Percentiles rank a stretch among this genome's conserved stretches.
These are phyloP conservation scores for Nixonia krombeini DNA, from an alignment of 1,140 invertebrate species.

Conservation along the genomic window DNA sequence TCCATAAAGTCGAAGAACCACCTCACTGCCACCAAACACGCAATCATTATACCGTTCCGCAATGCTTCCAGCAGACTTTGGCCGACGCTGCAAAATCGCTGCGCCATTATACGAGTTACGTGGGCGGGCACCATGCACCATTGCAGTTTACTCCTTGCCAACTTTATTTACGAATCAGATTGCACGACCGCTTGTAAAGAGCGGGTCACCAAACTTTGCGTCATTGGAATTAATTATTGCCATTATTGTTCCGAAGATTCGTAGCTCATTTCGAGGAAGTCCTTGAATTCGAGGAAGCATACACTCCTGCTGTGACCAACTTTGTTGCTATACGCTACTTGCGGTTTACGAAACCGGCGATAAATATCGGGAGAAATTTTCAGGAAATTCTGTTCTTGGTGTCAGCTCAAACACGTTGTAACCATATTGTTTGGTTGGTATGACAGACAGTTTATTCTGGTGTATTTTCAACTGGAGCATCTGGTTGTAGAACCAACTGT, in stretches of 20 bases:
- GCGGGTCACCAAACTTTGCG: conserved; percentile 40
- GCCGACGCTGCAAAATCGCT: conserved; percentile 60
- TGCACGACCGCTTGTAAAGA: conserved; percentile 40
- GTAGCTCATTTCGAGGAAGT: conserved; percentile 14
- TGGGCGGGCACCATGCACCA: conserved; percentile 68
- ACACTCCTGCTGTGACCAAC: not conserved
- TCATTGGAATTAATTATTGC: conserved; percentile 42
- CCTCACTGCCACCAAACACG: conserved; percentile 64
- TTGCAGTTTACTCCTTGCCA: conserved; percentile 68
- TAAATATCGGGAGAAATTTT: too few relatives aligned
- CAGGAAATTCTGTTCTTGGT: too few relatives aligned
- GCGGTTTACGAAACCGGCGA: too few relatives aligned
- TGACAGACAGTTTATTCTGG: too few relatives aligned
- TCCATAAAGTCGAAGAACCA: conserved; percentile 48
- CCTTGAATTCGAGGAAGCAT: not conserved
- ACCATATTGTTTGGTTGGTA: too few relatives aligned
- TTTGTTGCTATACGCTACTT: not conserved
- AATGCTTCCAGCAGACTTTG: conserved; percentile 48
- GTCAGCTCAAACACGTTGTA: too few relatives aligned
- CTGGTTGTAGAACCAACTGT: too few relatives aligned
- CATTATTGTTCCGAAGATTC: conserved; percentile 7
- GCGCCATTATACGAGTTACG: conserved; percentile 69
- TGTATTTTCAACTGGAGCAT: too few relatives aligned
- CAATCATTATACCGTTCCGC: conserved; percentile 63
- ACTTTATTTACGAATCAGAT: conserved; percentile 70